phyloP scores from a whole-genome alignment of 1,140 invertebrate genomes.

The Muscidifurax raptorellus region DNA sequence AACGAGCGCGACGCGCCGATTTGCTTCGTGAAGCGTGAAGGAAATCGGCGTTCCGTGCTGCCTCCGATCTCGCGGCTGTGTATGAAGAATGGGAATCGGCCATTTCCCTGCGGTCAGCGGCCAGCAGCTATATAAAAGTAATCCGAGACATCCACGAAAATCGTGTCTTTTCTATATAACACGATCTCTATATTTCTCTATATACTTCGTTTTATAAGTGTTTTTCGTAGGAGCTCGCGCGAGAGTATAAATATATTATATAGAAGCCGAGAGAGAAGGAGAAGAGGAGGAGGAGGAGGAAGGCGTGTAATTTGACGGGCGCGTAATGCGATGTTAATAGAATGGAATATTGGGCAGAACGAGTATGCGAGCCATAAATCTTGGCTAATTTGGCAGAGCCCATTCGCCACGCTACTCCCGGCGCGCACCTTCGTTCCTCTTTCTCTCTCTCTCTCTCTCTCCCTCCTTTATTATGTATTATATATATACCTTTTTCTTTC shows the following conservation, averaged over 20 bases:
- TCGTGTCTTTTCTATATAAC: too few relatives aligned
- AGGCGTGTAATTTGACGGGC: constrained; percentile 69
- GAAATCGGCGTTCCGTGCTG: constrained; percentile 60
- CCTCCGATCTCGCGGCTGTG: constrained; percentile 50
- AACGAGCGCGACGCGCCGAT: constrained; percentile 40
- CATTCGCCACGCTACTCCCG: constrained; percentile 63
- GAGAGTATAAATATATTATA: too few relatives aligned
- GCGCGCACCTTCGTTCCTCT: constrained; percentile 37
- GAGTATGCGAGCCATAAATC: constrained; percentile 66
- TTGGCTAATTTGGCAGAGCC: constrained; percentile 72
- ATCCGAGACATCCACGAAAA: too few relatives aligned
- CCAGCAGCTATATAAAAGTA: too few relatives aligned
- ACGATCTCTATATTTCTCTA: too few relatives aligned
- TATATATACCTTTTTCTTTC: constrained; percentile 31
- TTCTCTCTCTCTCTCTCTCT: constrained; percentile 47
- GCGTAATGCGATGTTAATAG: constrained; percentile 74
- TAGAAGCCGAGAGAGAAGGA: background rate
- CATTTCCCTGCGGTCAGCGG: constrained; percentile 10
- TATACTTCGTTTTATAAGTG: too few relatives aligned
- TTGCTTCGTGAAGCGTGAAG: constrained; percentile 60
- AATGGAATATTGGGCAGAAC: constrained; percentile 68
- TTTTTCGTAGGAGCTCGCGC: too few relatives aligned
- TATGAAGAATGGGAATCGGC: background rate
- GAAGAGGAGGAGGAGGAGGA: background rate
- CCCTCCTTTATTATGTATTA: constrained; percentile 52